Evolutionary conservation across 2,797 vertebrate genomes (phyloP).

Genomic region (Gymnothorax reevesii): DNA sequence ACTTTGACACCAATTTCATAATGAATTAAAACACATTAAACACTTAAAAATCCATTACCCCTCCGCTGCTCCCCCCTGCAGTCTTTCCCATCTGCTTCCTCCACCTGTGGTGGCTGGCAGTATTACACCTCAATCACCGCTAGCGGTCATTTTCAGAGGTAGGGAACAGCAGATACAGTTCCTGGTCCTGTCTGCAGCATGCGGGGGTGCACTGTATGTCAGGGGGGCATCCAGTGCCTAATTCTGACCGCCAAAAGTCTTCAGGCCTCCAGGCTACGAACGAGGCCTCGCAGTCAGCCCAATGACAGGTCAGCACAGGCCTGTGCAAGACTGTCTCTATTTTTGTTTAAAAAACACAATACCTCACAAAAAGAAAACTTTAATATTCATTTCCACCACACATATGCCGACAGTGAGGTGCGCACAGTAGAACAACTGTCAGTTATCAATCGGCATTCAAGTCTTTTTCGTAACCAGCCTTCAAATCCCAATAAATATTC

Average conservation of each 20-base stretch:
- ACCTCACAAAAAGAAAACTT: background rate
- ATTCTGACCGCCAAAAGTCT: background rate
- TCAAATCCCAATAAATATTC: background rate
- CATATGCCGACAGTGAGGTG: background rate
- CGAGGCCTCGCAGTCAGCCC: background rate
- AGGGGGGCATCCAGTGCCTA: background rate
- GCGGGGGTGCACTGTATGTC: background rate
- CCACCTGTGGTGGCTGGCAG: constrained; percentile 3
- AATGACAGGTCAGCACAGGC: background rate
- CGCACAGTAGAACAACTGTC: background rate
- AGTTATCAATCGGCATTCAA: background rate
- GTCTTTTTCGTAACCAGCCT: background rate
- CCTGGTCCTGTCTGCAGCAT: background rate
- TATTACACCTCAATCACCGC: constrained; percentile 24
- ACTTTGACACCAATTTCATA: background rate
- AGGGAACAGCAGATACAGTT: background rate
- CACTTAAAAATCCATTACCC: background rate
- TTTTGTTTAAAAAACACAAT: background rate
- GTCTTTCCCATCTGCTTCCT: background rate
- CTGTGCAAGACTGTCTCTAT: constrained; percentile 3
- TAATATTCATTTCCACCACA: background rate
- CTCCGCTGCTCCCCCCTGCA: background rate
- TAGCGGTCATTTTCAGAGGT: background rate
- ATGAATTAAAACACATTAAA: background rate
- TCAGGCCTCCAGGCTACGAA: background rate